Evolutionary conservation across 1,140 invertebrate genomes (phyloP).

Genomic region (Ditylenchus dipsaci): DNA sequence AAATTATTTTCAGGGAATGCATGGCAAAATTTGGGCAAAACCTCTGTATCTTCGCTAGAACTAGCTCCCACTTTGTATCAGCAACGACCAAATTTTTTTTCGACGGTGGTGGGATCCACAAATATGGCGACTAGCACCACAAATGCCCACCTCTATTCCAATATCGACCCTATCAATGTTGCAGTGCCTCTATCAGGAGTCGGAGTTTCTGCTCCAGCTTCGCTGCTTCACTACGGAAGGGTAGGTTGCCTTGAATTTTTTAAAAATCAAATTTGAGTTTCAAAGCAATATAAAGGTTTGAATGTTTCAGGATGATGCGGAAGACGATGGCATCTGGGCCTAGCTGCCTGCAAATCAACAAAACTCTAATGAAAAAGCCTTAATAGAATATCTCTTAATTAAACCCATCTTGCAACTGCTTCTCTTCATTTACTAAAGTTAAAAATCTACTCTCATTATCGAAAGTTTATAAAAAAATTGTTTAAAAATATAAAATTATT

Average conservation of each 20-base stretch:
- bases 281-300: neutral
- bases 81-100: neutral
- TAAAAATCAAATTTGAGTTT: too few species aligned
- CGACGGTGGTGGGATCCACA: too few species aligned
- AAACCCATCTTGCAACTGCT: neutral
- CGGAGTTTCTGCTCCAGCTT: slow-evolving; percentile 22
- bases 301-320: slow-evolving; percentile 1
- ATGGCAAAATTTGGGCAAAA: slow-evolving; percentile 1
- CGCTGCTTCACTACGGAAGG: slow-evolving; percentile 12
- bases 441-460: too few species aligned
- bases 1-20: slow-evolving; percentile 8
- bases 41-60: neutral
- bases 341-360: neutral
- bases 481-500: too few species aligned
- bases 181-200: neutral
- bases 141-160: neutral
- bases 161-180: neutral
- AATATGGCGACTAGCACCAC: neutral
- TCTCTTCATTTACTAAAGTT: too few species aligned
- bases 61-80: neutral
- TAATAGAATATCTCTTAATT: neutral
- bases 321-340: slow-evolving; percentile 47
- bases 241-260: too few species aligned
- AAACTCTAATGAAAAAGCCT: neutral
- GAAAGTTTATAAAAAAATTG: too few species aligned